Evolutionary conservation across 2,888 invertebrate genomes (phyloP).

Genomic region (Lochmaea capreae): DNA sequence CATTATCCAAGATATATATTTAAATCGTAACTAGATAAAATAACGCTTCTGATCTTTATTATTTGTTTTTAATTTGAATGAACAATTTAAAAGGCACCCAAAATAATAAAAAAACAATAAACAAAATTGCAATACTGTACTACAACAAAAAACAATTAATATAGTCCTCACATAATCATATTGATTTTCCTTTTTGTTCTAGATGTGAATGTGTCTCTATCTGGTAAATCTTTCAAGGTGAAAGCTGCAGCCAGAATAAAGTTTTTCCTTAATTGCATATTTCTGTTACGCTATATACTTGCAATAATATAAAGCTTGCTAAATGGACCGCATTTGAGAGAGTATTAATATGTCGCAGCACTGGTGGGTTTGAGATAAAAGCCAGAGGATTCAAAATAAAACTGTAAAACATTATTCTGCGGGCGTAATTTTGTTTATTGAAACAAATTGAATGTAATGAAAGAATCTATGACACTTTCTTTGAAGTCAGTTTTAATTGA

Average conservation of each 20-base stretch:
- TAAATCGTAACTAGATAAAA: too few species aligned
- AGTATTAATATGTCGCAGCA: background rate
- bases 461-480: too few species aligned
- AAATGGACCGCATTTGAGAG: background rate
- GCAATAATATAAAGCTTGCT: background rate
- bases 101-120: too few species aligned
- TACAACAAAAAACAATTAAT: background rate
- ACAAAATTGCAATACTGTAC: background rate
- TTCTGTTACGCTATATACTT: slow-evolving; percentile 5
- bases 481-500: too few species aligned
- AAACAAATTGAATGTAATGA: too few species aligned
- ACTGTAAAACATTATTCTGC: background rate
- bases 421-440: background rate
- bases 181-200: slow-evolving; percentile 16
- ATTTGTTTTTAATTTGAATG: too few species aligned
- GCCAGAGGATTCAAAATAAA: background rate
- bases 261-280: slow-evolving; percentile 17
- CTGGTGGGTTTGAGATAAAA: background rate
- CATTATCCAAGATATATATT: too few species aligned
- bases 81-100: too few species aligned
- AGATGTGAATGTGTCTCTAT: background rate
- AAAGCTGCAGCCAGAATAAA: slow-evolving; percentile 15
- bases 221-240: slow-evolving; percentile 9
- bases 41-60: too few species aligned
- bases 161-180: background rate